These are phyloP conservation scores for Tragulus kanchil DNA, from an alignment of 2,113 vertebrate genomes.

Conservation along the genomic window DNA sequence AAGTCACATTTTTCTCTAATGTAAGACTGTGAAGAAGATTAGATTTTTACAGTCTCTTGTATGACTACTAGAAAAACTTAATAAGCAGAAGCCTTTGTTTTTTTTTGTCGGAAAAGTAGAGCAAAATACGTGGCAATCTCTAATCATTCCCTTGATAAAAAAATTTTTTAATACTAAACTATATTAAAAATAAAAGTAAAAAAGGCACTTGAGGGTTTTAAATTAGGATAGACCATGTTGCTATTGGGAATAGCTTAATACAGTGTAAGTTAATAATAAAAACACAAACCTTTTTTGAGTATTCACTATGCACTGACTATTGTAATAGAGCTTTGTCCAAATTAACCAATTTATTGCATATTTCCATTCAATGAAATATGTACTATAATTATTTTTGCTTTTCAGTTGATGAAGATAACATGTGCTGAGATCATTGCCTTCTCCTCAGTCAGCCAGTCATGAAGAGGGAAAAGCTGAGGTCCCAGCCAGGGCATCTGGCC, in stretches of 20 bases:
- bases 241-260: background rate
- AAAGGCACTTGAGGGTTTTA: background rate
- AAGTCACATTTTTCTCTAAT: background rate
- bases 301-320: background rate
- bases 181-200: background rate
- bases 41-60: background rate
- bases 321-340: background rate
- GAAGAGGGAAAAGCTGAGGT: background rate
- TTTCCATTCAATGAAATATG: background rate
- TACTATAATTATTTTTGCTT: background rate
- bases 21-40: background rate
- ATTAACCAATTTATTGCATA: background rate
- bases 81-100: background rate
- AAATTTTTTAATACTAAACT: background rate
- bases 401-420: background rate
- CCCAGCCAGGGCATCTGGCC: background rate
- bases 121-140: background rate
- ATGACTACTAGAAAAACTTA: background rate
- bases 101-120: background rate
- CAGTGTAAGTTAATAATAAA: background rate
- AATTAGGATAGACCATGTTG: background rate
- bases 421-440: background rate
- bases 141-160: background rate
- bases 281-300: background rate
- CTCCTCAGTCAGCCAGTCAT: background rate